Percentiles rank a stretch among this genome's conserved stretches.
Evolutionary conservation across 2,797 vertebrate species (phyloP).

Genomic region (Sebastes aleutianus): DNA sequence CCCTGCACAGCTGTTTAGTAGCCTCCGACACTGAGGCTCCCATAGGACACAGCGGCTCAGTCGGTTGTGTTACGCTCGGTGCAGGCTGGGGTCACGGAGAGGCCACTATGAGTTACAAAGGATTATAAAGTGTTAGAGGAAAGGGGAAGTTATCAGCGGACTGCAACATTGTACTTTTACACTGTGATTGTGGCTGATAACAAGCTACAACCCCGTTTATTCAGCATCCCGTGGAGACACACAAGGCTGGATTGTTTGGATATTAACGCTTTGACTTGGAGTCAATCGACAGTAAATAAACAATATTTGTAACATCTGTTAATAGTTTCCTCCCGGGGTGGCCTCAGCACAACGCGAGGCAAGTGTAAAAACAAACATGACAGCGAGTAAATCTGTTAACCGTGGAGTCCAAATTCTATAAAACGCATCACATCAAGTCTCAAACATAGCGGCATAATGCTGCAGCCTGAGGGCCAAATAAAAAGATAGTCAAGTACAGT

Average conservation of each 20-base stretch:
- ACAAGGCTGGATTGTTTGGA: not conserved
- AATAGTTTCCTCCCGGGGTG: conserved; percentile 23
- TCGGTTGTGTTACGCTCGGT: not conserved
- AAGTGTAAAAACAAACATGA: conserved; percentile 57
- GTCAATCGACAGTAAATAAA: conserved; percentile 33
- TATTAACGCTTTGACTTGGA: conserved; percentile 27
- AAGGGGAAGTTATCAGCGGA: not conserved
- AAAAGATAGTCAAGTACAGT: not conserved
- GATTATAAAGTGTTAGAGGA: conserved; percentile 12
- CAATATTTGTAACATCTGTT: conserved; percentile 40
- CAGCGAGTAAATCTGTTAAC: conserved; percentile 51
- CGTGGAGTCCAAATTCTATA: conserved; percentile 36
- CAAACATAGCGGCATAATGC: not conserved
- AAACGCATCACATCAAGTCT: conserved; percentile 3
- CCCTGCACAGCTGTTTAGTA: not conserved
- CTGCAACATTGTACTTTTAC: not conserved
- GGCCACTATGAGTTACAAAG: not conserved
- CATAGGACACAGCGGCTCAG: not conserved
- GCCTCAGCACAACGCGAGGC: not conserved
- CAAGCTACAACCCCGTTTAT: not conserved
- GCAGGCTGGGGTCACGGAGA: conserved; percentile 6
- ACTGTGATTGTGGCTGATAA: not conserved
- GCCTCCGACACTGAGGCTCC: not conserved
- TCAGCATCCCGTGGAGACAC: not conserved
- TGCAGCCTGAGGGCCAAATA: conserved; percentile 23